Percentiles rank a stretch among this genome's conserved stretches.
phyloP scores from a whole-genome alignment of 1,140 invertebrate species.

The Holcopasites calliopsidis region DNA sequence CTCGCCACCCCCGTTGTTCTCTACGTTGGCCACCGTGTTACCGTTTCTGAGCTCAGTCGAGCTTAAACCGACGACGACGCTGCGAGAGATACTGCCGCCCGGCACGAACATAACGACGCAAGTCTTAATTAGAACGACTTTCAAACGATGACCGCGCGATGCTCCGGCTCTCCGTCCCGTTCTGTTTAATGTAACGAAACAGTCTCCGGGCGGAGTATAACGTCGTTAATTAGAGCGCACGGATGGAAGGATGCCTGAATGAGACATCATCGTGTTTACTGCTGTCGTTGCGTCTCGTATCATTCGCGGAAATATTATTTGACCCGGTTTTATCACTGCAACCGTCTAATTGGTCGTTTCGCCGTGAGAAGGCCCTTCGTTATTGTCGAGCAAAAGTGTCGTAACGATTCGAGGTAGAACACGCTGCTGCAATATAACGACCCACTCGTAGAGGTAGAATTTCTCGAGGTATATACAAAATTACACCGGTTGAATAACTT shows the following conservation, averaged over 20 bases:
- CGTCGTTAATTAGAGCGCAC: conserved; percentile 49
- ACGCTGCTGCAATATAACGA: neutral
- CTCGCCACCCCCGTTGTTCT: neutral
- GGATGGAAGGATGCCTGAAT: neutral
- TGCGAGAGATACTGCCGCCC: neutral
- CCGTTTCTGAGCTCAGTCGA: conserved; percentile 14
- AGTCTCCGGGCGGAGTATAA: conserved; percentile 6
- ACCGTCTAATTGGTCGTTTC: conserved; percentile 37
- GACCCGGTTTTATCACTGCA: conserved; percentile 38
- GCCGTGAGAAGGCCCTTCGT: conserved; percentile 29
- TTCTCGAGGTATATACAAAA: neutral
- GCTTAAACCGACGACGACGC: conserved; percentile 31
- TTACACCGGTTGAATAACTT: conserved; percentile 11
- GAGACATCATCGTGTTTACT: conserved; percentile 8
- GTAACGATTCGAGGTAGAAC: conserved; percentile 4
- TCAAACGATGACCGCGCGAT: conserved; percentile 50
- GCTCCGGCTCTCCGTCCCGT: conserved; percentile 10
- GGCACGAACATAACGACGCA: conserved; percentile 59
- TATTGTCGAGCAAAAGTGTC: conserved; percentile 17
- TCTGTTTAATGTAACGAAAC: conserved; percentile 9
- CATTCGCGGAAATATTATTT: conserved; percentile 12
- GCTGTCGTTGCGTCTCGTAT: neutral
- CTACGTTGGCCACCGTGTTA: neutral
- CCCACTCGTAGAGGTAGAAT: neutral
- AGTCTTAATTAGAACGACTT: conserved; percentile 68